phyloP scores from a whole-genome alignment of 2,797 vertebrate genomes.

The Anniella stebbinsi region DNA sequence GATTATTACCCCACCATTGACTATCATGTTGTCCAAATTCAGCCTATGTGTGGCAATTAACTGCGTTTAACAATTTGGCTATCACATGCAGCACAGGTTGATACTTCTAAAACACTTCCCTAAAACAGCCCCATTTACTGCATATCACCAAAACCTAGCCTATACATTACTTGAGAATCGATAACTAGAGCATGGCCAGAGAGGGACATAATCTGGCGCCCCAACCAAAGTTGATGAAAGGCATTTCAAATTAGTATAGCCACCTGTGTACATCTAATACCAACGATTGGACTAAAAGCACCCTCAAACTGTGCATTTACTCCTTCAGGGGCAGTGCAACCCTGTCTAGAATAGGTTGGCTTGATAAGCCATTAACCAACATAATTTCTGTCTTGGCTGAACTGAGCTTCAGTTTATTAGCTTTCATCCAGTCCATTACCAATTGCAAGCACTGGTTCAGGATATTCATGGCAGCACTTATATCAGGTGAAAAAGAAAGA shows the following conservation, averaged over 20 bases:
- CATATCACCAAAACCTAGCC: not conserved
- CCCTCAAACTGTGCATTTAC: not conserved
- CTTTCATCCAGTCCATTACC: not conserved
- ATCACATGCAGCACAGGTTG: not conserved
- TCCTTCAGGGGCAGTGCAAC: not conserved
- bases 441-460: not conserved
- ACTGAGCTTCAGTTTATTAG: not conserved
- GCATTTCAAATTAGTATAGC: not conserved
- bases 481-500: too few relatives aligned
- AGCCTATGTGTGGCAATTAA: too few relatives aligned
- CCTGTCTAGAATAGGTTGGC: too few relatives aligned
- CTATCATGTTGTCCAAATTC: too few relatives aligned
- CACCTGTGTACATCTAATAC: not conserved
- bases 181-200: not conserved
- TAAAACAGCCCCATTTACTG: not conserved
- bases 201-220: not conserved
- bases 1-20: too few relatives aligned
- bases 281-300: not conserved
- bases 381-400: not conserved
- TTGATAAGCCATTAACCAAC: not conserved
- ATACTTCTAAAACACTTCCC: not conserved
- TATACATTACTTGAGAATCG: not conserved
- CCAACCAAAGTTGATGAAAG: not conserved
- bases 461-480: too few relatives aligned
- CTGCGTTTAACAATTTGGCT: not conserved